phyloP scores from a whole-genome alignment of 2,888 invertebrate genomes.

The Balanococcus diminutus region DNA sequence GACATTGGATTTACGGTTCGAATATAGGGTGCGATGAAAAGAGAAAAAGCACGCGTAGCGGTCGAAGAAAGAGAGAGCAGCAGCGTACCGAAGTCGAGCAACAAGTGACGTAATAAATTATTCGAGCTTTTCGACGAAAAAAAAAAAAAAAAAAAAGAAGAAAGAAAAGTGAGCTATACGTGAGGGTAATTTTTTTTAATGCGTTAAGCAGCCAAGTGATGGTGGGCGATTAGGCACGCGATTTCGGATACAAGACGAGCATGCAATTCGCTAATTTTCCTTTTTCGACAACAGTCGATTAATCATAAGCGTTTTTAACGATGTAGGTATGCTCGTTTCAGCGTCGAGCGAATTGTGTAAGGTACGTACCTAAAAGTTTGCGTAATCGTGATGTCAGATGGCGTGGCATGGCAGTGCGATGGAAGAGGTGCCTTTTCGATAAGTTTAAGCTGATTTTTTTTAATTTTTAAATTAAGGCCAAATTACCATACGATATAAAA shows the following conservation, averaged over 20 bases:
- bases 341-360: too few relatives aligned
- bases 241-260: not conserved
- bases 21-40: not conserved
- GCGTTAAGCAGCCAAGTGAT: not conserved
- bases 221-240: not conserved
- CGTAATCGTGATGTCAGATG: not conserved
- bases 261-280: not conserved
- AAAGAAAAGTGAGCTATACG: not conserved
- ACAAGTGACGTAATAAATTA: constrained; percentile 11
- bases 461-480: too few relatives aligned
- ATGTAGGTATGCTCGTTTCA: too few relatives aligned
- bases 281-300: not conserved
- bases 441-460: too few relatives aligned
- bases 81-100: not conserved
- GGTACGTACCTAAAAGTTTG: too few relatives aligned
- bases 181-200: constrained; percentile 2
- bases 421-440: too few relatives aligned
- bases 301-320: not conserved
- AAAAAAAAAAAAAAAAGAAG: not conserved
- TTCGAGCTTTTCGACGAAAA: not conserved
- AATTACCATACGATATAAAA: too few relatives aligned
- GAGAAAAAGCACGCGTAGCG: not conserved
- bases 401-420: too few relatives aligned
- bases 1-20: not conserved
- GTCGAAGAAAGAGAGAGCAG: not conserved